Conservation (phyloP, 2,888 invertebrate genomes). For the Rhingia campestris region DNA sequence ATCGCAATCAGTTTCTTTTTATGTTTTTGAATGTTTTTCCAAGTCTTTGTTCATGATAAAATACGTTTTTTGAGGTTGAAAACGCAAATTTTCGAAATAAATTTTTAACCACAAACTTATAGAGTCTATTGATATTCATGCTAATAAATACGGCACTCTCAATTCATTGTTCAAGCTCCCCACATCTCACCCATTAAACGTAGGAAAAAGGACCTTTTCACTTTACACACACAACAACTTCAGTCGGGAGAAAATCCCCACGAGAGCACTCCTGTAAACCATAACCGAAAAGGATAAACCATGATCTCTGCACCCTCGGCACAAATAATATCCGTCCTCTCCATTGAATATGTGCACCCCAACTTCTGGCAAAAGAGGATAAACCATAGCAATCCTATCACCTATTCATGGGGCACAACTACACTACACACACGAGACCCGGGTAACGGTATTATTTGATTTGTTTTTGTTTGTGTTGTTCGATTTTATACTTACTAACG, state of each 20-base stretch:
- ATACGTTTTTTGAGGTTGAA: no score
- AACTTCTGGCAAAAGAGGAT: neutral
- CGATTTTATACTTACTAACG: conserved; percentile 82
- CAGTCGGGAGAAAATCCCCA: conserved; percentile 16
- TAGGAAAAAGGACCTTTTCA: no score
- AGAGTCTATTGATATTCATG: no score
- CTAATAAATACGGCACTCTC: no score
- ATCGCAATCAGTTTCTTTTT: no score
- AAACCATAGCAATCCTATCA: conserved; percentile 60
- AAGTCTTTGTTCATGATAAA: no score
- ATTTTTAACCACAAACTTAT: no score
- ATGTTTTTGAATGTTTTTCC: no score
- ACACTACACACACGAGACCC: conserved; percentile 26
- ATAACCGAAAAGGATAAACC: conserved; percentile 49
- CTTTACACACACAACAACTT: neutral
- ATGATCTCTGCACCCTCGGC: conserved; percentile 49
- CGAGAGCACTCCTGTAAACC: conserved; percentile 10
- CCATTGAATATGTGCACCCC: neutral
- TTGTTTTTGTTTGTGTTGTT: conserved; percentile 22
- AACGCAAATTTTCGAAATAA: no score
- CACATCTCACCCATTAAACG: no score
- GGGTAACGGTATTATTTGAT: neutral
- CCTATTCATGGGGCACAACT: conserved; percentile 60
- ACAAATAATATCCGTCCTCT: conserved; percentile 52
- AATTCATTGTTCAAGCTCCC: no score